Evolutionary conservation across 2,888 invertebrate species (phyloP), one percentile per base, ranked within the genome.

Genomic region (Amaurobius ferox): DNA sequence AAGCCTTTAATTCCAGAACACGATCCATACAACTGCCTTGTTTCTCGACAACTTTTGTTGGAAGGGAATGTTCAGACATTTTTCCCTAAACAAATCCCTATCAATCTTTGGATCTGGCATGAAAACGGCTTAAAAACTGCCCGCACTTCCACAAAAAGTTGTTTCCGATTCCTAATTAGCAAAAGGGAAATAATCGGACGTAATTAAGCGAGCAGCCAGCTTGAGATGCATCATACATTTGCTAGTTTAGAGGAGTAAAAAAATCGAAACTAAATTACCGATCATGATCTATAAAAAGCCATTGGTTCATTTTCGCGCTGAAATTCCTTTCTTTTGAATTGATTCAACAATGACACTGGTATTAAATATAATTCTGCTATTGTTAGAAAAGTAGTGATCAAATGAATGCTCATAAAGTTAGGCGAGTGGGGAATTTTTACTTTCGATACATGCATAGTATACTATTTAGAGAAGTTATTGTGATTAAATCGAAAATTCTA

Each of bases 131-230:
- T 80, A 68, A 80, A 80, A 80, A 80, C 67, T 67, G 61, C 55
- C n/a, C n/a, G n/a, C 40, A 77, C 48, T 64, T 39, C 67, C 61
- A 62, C 40, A 74, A 62, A 78, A 70, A 66, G 72, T 40, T 55
- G 48, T 16, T 66, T 79, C 79, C 66, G 72, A 79, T 79, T 79
- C 72, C 79, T 79, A 79, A 79, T 79, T 79, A 79, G 72, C 64
- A 72, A 66, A 35, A 32, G 62, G 48, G 71, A 79, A 79, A 79
- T 79, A 79, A 72, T 48, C 79, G 72, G 35, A 71, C 40, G 79
- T 79, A 79, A 79, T 79, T 79, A 79, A 71, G 79, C 79, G 66
- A 6, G 32, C 64, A 66, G 72, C 64, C 79, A 72, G 71, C 62
- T 66, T 79, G 79, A 48, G 29, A 40, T n/a, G 30, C n/a, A n/a